phyloP scores from a whole-genome alignment of 2,888 invertebrate genomes.

The Andrena dorsata region DNA sequence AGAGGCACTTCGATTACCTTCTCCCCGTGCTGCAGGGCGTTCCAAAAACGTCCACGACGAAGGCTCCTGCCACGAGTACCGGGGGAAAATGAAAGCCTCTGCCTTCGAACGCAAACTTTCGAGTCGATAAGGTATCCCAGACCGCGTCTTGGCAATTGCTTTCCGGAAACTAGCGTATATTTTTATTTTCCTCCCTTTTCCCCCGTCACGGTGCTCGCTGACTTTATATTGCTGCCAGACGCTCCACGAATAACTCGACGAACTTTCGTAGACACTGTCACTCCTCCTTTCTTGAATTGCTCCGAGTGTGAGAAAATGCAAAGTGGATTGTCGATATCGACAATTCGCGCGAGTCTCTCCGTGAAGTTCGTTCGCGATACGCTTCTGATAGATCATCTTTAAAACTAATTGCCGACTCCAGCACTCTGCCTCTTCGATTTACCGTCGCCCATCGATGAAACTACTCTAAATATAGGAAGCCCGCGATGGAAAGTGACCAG shows the following conservation, averaged over 20 bases:
- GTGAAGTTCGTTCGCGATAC: too few relatives aligned
- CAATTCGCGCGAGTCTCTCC: too few relatives aligned
- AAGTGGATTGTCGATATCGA: too few relatives aligned
- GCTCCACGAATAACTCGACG: slow-evolving; percentile 41
- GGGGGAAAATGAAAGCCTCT: slow-evolving; percentile 33
- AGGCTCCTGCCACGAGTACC: not conserved
- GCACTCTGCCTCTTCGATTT: not conserved
- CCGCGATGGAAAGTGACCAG: slow-evolving; percentile 10
- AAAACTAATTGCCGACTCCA: slow-evolving; percentile 27
- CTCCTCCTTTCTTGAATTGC: not conserved
- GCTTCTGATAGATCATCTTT: not conserved
- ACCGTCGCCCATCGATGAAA: not conserved
- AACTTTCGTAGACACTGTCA: slow-evolving; percentile 39
- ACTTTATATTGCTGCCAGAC: slow-evolving; percentile 22
- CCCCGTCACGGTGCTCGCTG: not conserved
- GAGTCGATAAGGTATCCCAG: slow-evolving; percentile 44
- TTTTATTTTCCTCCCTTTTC: slow-evolving; percentile 14
- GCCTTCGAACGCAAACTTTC: slow-evolving; percentile 31
- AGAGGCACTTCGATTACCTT: not conserved
- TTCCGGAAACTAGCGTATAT: slow-evolving; percentile 40
- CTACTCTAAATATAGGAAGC: slow-evolving; percentile 42
- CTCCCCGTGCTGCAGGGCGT: not conserved
- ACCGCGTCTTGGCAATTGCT: slow-evolving; percentile 52
- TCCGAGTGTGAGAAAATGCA: not conserved
- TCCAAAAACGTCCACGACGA: slow-evolving; percentile 1